phyloP scores from a whole-genome alignment of 1,140 invertebrate genomes.

The Lepidurus apus region DNA sequence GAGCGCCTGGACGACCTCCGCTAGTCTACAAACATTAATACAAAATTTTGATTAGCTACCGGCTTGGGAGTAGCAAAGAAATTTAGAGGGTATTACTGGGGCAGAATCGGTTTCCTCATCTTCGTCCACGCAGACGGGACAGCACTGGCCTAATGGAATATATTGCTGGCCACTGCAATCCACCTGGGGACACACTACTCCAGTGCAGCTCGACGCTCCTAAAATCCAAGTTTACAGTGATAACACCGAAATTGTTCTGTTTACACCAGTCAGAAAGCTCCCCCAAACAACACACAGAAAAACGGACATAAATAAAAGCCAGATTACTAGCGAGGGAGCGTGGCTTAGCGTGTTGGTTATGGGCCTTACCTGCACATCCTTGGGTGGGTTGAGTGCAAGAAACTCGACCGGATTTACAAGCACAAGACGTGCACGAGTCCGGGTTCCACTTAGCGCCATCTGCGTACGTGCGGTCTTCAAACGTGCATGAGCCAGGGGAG shows the following conservation, averaged over 20 bases:
- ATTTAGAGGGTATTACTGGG: not conserved
- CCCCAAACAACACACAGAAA: not conserved
- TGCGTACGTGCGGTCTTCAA: conserved; percentile 52
- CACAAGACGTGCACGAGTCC: conserved; percentile 59
- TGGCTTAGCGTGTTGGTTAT: conserved; percentile 15
- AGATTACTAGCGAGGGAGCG: not conserved
- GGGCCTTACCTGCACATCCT: conserved; percentile 38
- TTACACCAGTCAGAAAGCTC: not conserved
- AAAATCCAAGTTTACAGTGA: not conserved
- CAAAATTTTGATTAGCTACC: too few relatives aligned
- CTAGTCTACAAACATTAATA: not conserved
- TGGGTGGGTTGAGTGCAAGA: conserved; percentile 48
- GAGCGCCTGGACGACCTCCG: not conserved
- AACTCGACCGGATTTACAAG: conserved; percentile 53
- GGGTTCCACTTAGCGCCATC: conserved; percentile 59
- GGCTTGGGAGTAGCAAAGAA: not conserved
- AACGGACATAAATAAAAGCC: not conserved
- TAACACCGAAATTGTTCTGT: not conserved
- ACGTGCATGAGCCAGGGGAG: conserved; percentile 42
- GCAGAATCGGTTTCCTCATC: conserved; percentile 32
- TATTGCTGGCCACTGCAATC: conserved; percentile 47
- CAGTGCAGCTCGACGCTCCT: conserved; percentile 42
- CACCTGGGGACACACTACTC: conserved; percentile 47
- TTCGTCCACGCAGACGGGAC: conserved; percentile 47
- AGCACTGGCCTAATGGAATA: conserved; percentile 52